Conservation (phyloP, 1,140 invertebrate species). For the Proales similis region DNA sequence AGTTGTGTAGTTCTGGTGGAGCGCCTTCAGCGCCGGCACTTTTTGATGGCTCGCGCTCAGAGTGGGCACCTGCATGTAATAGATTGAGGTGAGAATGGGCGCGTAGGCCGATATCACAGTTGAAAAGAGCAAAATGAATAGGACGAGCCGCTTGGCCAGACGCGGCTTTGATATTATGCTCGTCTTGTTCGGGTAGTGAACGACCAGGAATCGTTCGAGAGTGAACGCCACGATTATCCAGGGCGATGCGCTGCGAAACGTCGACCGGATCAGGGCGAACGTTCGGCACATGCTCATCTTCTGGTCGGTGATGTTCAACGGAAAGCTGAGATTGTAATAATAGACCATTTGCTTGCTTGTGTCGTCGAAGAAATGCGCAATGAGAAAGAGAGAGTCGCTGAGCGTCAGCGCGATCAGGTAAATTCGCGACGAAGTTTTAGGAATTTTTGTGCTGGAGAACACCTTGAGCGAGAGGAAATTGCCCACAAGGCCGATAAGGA, state of each 20-base stretch:
- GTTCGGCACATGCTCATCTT: conserved; percentile 33
- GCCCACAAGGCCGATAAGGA: conserved; percentile 20
- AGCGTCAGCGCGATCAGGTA: conserved; percentile 28
- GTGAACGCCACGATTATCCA: conserved; percentile 35
- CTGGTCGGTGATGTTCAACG: conserved; percentile 30
- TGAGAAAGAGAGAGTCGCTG: conserved; percentile 11
- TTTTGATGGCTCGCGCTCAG: background rate
- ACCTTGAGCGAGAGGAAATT: conserved; percentile 32
- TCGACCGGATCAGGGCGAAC: conserved; percentile 10
- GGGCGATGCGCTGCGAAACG: background rate
- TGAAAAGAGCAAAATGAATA: conserved; percentile 13
- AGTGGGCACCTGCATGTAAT: too few species aligned
- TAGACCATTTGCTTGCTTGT: conserved; percentile 33
- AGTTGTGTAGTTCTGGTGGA: conserved; percentile 13
- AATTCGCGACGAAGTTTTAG: conserved; percentile 5
- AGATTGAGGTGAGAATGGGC: background rate
- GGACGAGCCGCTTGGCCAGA: conserved; percentile 8
- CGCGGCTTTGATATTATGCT: conserved; percentile 20
- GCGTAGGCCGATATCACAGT: conserved; percentile 19
- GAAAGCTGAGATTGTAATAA: conserved; percentile 32
- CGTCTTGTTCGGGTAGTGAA: conserved; percentile 18
- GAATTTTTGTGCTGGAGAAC: conserved; percentile 28
- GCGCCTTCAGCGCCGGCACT: background rate
- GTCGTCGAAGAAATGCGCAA: conserved; percentile 24
- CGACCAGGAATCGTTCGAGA: conserved; percentile 32